Evolutionary conservation across 2,113 vertebrate species (phyloP).

Genomic region (Microtus montanus): DNA sequence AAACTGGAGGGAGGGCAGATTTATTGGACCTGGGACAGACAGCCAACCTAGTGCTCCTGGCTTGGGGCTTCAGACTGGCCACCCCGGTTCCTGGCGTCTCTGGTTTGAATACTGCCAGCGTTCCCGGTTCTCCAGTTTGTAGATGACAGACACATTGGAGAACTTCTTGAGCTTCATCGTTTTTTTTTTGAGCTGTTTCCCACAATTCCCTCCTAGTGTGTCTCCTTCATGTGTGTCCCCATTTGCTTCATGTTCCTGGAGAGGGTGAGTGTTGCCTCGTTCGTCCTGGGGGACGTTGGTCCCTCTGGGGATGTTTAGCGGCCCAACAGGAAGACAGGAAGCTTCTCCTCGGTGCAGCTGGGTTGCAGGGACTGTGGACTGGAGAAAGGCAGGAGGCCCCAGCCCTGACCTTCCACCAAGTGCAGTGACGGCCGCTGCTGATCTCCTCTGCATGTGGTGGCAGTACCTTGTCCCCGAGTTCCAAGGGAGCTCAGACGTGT

Average conservation of each 20-base stretch:
- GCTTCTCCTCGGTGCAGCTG: not conserved
- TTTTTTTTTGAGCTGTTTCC: not conserved
- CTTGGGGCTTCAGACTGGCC: not conserved
- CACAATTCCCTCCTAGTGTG: not conserved
- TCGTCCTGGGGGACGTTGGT: fast-evolving
- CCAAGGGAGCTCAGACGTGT: not conserved
- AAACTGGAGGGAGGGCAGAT: not conserved
- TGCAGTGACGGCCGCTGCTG: fast-evolving
- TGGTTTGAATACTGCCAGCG: fast-evolving
- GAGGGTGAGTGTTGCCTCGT: not conserved
- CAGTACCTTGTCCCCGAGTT: not conserved
- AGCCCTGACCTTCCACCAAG: fast-evolving
- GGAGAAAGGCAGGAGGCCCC: not conserved
- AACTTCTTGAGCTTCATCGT: not conserved
- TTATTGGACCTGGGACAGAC: not conserved
- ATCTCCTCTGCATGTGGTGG: fast-evolving
- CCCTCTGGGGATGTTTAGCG: not conserved
- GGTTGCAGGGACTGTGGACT: not conserved
- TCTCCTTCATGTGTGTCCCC: too few species aligned
- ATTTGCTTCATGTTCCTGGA: not conserved
- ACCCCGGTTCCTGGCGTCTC: not conserved
- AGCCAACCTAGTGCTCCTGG: not conserved
- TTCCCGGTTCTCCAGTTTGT: not conserved
- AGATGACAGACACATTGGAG: not conserved
- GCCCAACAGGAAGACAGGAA: not conserved